Conservation (phyloP, 1,140 invertebrate species). For the Papilio xuthus region DNA sequence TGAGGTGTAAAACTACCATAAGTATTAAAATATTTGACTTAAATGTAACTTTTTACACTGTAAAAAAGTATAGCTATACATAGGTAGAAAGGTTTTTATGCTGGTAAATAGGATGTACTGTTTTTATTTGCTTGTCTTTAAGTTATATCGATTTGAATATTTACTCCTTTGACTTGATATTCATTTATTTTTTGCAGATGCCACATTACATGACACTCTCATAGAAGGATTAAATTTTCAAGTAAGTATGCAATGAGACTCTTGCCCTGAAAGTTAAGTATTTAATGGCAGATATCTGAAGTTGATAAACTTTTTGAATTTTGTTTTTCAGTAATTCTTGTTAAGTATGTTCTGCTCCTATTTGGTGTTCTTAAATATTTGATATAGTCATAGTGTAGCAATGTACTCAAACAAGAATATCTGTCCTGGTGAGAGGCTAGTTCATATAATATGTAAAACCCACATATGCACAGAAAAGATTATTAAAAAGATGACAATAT, state of each 20-base stretch:
- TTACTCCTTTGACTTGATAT: neutral
- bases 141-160: neutral
- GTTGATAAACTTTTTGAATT: too few species aligned
- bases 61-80: neutral
- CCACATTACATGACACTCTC: slow-evolving; percentile 65
- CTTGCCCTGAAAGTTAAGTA: neutral
- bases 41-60: neutral
- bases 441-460: too few species aligned
- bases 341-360: too few species aligned
- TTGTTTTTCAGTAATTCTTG: too few species aligned
- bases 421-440: too few species aligned
- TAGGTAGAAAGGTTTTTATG: neutral
- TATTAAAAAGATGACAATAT: too few species aligned
- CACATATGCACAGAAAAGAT: too few species aligned
- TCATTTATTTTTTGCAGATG: slow-evolving; percentile 56
- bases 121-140: neutral
- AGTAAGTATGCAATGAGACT: slow-evolving; percentile 47
- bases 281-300: too few species aligned
- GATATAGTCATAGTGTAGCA: too few species aligned
- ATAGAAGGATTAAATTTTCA: slow-evolving; percentile 71
- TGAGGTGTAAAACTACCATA: neutral
- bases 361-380: too few species aligned
- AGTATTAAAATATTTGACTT: neutral
- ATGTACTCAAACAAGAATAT: too few species aligned
- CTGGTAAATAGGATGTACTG: neutral